Conservation (phyloP, 2,888 invertebrate species). For the Spodoptera picta region DNA sequence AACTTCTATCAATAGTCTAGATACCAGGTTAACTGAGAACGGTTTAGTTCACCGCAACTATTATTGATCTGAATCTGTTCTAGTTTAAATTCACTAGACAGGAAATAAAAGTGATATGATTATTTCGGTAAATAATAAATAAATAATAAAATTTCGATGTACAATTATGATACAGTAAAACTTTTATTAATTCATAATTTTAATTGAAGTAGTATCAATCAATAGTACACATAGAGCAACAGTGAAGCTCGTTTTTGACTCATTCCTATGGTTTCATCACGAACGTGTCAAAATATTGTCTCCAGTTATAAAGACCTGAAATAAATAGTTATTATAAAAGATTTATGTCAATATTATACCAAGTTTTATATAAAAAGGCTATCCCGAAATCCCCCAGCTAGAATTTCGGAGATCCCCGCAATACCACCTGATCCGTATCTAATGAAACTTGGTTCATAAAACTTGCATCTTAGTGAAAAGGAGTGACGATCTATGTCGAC, state of each 20-base stretch:
- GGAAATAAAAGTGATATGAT: no score
- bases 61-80: no score
- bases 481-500: conserved; percentile 17
- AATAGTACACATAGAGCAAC: not conserved
- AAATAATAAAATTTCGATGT: no score
- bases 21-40: conserved; percentile 24
- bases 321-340: conserved; percentile 7
- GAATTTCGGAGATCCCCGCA: conserved; percentile 29
- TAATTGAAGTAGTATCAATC: not conserved
- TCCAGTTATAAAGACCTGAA: not conserved
- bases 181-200: no score
- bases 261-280: not conserved
- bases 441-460: conserved; percentile 48
- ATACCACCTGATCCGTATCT: conserved; percentile 49
- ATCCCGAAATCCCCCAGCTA: conserved; percentile 24
- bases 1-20: conserved; percentile 43
- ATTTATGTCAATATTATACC: conserved; percentile 11
- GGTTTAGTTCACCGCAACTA: no score
- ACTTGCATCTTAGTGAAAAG: conserved; percentile 46
- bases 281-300: conserved; percentile 11
- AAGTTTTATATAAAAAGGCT: conserved; percentile 24
- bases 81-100: no score
- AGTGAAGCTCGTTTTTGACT: not conserved
- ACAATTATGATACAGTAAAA: no score
- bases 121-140: no score